Evolutionary conservation across 2,797 vertebrate species (phyloP), one percentile per base, ranked within the genome.

Genomic region (Pachyuromys duprasi): DNA sequence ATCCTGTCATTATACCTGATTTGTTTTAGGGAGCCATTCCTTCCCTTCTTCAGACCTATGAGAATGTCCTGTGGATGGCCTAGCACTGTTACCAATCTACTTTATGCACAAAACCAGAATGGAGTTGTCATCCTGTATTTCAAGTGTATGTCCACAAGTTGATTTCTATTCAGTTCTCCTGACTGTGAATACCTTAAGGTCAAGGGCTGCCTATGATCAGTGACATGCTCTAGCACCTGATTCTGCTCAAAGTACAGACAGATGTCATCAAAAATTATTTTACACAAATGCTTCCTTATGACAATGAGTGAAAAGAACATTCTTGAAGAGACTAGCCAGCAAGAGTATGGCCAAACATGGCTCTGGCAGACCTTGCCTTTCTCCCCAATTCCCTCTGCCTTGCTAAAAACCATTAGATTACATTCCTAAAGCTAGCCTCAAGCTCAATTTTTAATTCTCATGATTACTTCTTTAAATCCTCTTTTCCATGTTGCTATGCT

Each of bases 381-480:
- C n/a, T 39, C 69, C n/a, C 33, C 11, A 36, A 24, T 42, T 42
- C 9, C 70, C 22, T 5, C 70, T 42, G 36, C 36, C 70, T 74
- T 74, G 70, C 9, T 74, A 74, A 26, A 72, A 74, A 12, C 20
- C 70, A 42, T 74, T 24, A 74, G 36, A 42, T 42, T 72, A 42
- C 20, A 42, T 74, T 42, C 36, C 22, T 74, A 26, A 39, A 74
- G 22, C 22, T 26, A 42, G 22, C 39, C 24, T 22, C 39, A 42
- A 72, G 70, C 3, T 24, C 70, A 70, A 2, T 42, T 24, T 36
- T 88, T 87, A 33, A 70, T 84, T 89, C 92, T 55, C 14, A 57
- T 89, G 67, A 80, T 69, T 81, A 62, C 65, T 95, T 93, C 90
- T 94, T n/a, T 69, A 74, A 86, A 81, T 22, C 2, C 8, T 57